Evolutionary conservation across 2,888 invertebrate genomes (phyloP).

Genomic region (Cordilura impudica): DNA sequence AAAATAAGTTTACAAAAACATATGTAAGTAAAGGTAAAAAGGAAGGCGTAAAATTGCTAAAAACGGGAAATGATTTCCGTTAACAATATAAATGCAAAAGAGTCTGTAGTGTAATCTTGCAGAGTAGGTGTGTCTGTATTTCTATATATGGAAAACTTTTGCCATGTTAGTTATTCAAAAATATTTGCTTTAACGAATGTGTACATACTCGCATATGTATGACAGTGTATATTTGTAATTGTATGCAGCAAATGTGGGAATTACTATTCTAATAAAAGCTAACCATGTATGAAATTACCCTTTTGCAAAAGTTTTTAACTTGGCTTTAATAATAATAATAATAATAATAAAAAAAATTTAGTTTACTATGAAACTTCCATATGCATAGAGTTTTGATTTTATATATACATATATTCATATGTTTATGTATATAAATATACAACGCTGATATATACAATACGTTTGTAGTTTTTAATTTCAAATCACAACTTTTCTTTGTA

Average conservation of each 20-base stretch:
- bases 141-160: background rate
- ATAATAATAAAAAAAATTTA: background rate
- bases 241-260: constrained; percentile 59
- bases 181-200: background rate
- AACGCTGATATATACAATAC: background rate
- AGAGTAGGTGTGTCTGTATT: background rate
- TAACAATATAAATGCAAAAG: constrained; percentile 22
- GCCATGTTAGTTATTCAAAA: background rate
- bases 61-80: constrained; percentile 58
- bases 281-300: constrained; percentile 63
- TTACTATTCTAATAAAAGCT: constrained; percentile 62
- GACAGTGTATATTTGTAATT: constrained; percentile 29
- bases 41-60: constrained; percentile 35
- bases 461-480: constrained; percentile 10
- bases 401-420: background rate
- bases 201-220: background rate
- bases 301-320: constrained; percentile 61
- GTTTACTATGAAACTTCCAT: constrained; percentile 20
- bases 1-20: constrained; percentile 16
- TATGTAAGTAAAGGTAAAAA: constrained; percentile 7
- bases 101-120: background rate
- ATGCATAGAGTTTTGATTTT: constrained; percentile 45
- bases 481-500: constrained; percentile 14
- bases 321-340: constrained; percentile 47
- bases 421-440: background rate